Base-by-base conservation (phyloP, 1,140 invertebrate genomes). In the Ceratina japonica region DNA sequence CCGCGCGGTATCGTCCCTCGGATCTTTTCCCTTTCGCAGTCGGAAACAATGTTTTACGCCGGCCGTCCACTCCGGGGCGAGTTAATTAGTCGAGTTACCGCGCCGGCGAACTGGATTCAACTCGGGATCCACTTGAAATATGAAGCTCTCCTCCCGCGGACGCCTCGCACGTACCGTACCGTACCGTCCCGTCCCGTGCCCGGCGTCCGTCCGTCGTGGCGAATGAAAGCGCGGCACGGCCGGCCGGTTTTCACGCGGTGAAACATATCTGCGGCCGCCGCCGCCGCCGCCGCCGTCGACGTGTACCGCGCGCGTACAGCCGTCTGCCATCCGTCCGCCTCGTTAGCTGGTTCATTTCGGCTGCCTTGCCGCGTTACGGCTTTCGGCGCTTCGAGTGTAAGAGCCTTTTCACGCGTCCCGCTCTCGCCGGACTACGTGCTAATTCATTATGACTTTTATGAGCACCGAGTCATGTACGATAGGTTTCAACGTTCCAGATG, bases 11-110 rank as follows among this genome's bases (percentile, higher is more conserved):
- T 84, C 75, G 71, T 72, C 74, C 44, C 68, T 58, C 52, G 58
- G 66, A 82, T 85, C 79, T 79, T 77, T 76, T 82, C 68, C 82
- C 84, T 82, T 82, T 86, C 79, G 79, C 70, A 75, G 82, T 78
- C 79, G 83, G 83, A 81, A 85, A 78, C 72, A 75, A 82, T 82
- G 84, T 85, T 82, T 85, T 63, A 81, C 83, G 62, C n/a, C 73
- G 51, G 24, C 56, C 70, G 62, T 80, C 59, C 83, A 85, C 62
- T 63, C 31, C 13, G 66, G 0, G 49, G 78, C 68, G 37, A 51
- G 82, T 71, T 85, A 85, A 85, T 85, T 84, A 81, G 76, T 70
- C 65, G 70, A 49, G 27, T 13, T 59, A 44, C 37, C 37, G 37
- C 66, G 56, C 59, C 51, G 31, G 49, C 72, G 13, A 37, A 49